Conservation (phyloP, 2,797 vertebrate genomes). For the Sphenopsis melanotis region DNA sequence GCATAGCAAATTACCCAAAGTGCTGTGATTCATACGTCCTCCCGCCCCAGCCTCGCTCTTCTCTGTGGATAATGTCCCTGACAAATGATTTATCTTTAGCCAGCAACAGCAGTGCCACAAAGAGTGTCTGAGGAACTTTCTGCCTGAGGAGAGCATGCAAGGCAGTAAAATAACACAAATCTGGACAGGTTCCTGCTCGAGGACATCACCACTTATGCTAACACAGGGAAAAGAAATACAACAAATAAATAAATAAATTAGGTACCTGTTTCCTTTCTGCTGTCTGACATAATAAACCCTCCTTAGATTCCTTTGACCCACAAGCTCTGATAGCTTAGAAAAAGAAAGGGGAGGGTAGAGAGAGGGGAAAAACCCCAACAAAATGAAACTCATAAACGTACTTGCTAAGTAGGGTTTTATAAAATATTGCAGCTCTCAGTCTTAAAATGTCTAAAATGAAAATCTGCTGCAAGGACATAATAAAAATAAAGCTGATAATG, state of each 20-base stretch:
- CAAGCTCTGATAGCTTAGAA: background rate
- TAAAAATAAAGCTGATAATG: slow-evolving; percentile 29
- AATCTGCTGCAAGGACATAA: background rate
- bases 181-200: background rate
- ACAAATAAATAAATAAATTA: background rate
- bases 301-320: background rate
- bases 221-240: background rate
- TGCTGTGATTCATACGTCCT: background rate
- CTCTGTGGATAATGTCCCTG: background rate
- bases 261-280: background rate
- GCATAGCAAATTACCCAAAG: background rate
- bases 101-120: background rate
- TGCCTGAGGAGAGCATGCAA: background rate
- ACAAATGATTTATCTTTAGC: background rate
- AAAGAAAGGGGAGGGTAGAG: background rate
- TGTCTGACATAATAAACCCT: background rate
- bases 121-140: background rate
- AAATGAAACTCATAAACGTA: background rate
- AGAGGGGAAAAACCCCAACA: background rate
- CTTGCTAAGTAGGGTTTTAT: background rate
- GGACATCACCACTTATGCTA: background rate
- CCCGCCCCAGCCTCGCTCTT: background rate
- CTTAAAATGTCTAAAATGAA: slow-evolving; percentile 28
- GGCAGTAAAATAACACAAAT: background rate
- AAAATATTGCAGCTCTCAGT: background rate